phyloP scores from a whole-genome alignment of 2,888 invertebrate genomes.

The Aelia acuminata region DNA sequence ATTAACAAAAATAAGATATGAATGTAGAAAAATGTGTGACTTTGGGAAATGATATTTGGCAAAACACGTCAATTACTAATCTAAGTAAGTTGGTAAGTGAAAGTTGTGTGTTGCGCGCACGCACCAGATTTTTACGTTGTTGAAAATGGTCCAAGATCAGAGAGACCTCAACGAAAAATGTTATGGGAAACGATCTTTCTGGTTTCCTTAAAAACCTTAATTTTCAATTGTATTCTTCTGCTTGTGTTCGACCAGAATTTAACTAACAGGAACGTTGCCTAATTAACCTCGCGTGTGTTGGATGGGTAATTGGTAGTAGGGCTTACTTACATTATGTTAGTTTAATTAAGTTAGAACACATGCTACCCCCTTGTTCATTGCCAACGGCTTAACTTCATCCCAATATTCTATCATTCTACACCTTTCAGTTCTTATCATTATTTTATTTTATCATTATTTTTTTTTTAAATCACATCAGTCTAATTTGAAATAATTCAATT shows the following conservation, averaged over 20 bases:
- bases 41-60: no score
- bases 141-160: no score
- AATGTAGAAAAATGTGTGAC: no score
- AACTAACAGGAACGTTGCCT: not conserved
- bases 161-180: not conserved
- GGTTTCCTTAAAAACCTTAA: not conserved
- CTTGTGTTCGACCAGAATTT: not conserved
- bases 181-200: not conserved
- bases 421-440: not conserved
- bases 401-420: not conserved
- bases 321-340: not conserved
- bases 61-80: no score
- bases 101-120: no score
- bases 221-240: not conserved
- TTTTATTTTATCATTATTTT: not conserved
- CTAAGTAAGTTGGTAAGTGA: no score
- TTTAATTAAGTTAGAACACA: slow-evolving; percentile 32
- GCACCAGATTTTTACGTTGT: no score
- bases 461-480: no score
- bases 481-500: no score
- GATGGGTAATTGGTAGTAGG: not conserved
- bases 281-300: not conserved
- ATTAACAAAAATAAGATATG: no score
- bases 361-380: not conserved
- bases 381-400: not conserved